phyloP scores from a whole-genome alignment of 2,113 vertebrate genomes.

The human region DNA sequence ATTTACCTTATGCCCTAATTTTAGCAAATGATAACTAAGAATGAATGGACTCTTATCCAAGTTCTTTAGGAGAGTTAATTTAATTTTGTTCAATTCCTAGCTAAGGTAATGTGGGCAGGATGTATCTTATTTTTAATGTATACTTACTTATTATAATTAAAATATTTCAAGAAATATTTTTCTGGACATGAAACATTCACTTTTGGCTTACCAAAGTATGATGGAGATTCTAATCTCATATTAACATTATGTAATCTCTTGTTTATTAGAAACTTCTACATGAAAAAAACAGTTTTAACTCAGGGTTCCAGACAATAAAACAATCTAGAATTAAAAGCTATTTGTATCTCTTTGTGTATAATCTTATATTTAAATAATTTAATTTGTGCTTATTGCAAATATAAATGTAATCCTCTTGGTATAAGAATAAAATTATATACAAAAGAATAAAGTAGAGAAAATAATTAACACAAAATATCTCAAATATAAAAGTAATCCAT shows the following conservation, averaged over 20 bases:
- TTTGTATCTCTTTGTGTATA: background rate
- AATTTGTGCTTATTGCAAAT: background rate
- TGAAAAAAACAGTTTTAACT: background rate
- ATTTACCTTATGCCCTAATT: background rate
- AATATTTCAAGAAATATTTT: conserved; percentile 8
- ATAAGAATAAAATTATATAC: background rate
- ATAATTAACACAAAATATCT: background rate
- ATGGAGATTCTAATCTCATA: background rate
- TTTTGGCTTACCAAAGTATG: background rate
- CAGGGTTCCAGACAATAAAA: background rate
- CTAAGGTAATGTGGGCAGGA: background rate
- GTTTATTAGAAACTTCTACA: background rate
- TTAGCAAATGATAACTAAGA: background rate
- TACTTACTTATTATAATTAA: conserved; percentile 27
- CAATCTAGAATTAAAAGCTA: background rate
- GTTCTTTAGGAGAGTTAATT: background rate
- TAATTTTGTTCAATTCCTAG: background rate
- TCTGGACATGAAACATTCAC: background rate
- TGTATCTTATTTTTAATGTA: background rate
- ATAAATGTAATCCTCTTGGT: background rate
- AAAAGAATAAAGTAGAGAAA: background rate
- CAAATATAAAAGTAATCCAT: background rate
- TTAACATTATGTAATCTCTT: background rate
- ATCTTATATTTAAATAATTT: background rate
- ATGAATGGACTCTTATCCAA: conserved; percentile 45